phyloP scores from a whole-genome alignment of 92 coral and sea anemone species.

The Pocillopora grandis region DNA sequence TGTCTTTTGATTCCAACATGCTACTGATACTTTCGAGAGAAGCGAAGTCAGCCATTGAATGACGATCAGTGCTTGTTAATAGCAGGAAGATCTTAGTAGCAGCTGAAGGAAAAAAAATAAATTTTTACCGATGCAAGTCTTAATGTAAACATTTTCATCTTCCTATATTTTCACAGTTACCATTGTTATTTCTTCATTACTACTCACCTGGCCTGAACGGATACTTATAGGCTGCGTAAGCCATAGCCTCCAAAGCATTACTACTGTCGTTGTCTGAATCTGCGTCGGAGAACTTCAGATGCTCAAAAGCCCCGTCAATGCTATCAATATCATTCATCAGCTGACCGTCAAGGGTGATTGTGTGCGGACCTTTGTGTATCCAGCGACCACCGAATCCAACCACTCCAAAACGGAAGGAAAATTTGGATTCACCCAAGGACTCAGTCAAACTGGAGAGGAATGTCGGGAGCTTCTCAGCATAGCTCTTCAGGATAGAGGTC shows the following conservation, averaged over 20 bases:
- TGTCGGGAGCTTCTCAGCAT: conserved; percentile 68
- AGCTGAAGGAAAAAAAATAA: conserved; percentile 29
- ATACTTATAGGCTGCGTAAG: conserved; percentile 58
- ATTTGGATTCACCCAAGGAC: conserved; percentile 59
- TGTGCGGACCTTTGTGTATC: conserved; percentile 73
- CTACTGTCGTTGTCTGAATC: conserved; percentile 62
- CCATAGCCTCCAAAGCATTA: conserved; percentile 84
- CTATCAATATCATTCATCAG: conserved; percentile 69
- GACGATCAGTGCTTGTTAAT: conserved; percentile 74
- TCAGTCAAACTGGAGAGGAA: conserved; percentile 51
- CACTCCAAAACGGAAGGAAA: conserved; percentile 83
- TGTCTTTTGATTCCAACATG: conserved; percentile 75
- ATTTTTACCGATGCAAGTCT: neutral
- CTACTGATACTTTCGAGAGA: conserved; percentile 57
- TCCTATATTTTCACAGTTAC: too few species aligned
- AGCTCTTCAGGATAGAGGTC: conserved; percentile 67
- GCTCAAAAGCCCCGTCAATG: conserved; percentile 60
- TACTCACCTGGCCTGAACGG: conserved; percentile 72
- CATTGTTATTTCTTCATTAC: neutral
- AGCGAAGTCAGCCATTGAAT: conserved; percentile 43
- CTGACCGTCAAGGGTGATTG: conserved; percentile 84
- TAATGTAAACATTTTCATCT: too few species aligned
- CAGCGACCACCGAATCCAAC: conserved; percentile 91
- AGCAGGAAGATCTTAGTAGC: conserved; percentile 90
- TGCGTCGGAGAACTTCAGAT: conserved; percentile 77